Evolutionary conservation across 2,113 vertebrate species (phyloP).

Genomic region (Girardinichthys multiradiatus): DNA sequence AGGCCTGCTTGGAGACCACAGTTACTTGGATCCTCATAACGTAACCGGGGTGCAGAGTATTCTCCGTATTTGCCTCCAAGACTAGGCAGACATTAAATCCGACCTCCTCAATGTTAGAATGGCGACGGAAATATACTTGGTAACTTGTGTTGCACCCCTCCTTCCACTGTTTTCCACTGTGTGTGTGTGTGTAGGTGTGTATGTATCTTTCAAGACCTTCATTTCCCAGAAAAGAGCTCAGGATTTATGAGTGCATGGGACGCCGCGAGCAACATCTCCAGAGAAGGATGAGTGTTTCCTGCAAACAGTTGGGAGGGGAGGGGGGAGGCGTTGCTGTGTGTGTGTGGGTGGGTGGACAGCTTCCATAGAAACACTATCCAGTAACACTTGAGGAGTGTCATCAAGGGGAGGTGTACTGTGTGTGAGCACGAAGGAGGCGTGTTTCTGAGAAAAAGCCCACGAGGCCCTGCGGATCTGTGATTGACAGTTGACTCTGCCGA

Average conservation of each 20-base stretch:
- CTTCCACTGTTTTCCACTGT: conserved; percentile 22
- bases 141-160: conserved; percentile 26
- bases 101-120: conserved; percentile 58
- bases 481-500: conserved; percentile 76
- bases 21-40: conserved; percentile 58
- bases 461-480: conserved; percentile 62
- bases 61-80: conserved; percentile 64
- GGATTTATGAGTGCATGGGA: conserved; percentile 73
- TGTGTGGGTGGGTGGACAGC: conserved; percentile 59
- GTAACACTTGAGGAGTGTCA: conserved; percentile 70
- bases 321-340: conserved; percentile 35
- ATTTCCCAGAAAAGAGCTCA: conserved; percentile 70
- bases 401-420: conserved; percentile 62
- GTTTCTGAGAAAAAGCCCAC: conserved; percentile 70
- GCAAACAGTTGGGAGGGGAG: conserved; percentile 68
- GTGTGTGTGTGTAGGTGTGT: conserved; percentile 26
- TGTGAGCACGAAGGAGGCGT: conserved; percentile 40
- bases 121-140: conserved; percentile 60
- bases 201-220: conserved; percentile 67
- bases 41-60: conserved; percentile 54
- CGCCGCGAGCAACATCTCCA: conserved; percentile 73
- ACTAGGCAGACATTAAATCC: conserved; percentile 65
- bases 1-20: conserved; percentile 73
- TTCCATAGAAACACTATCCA: conserved; percentile 75
- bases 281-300: conserved; percentile 76